A percentile compares a stretch with the other conserved stretches of the same genome.
Evolutionary conservation across 2,113 vertebrate genomes (phyloP).

Genomic region (Dasyprocta punctata): DNA sequence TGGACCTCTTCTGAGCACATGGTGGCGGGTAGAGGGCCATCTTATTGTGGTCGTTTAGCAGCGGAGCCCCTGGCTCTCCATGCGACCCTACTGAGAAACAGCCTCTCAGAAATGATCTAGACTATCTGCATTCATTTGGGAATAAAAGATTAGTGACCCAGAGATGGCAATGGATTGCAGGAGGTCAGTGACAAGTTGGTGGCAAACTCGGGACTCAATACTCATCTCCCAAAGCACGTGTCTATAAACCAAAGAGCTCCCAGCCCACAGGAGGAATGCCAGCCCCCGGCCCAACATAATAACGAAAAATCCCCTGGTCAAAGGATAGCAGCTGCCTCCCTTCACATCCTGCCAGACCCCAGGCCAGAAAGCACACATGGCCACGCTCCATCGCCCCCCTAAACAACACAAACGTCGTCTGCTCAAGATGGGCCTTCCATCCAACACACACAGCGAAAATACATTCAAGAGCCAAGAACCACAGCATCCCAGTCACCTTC

Average conservation of each 20-base stretch:
- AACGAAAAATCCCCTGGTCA: background rate
- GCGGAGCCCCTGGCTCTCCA: background rate
- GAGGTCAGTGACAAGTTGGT: background rate
- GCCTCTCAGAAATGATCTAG: background rate
- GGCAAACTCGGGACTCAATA: background rate
- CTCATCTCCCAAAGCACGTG: background rate
- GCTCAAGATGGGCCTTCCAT: constrained; percentile 12
- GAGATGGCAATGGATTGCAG: background rate
- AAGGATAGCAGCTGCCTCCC: constrained; percentile 50
- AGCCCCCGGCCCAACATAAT: background rate
- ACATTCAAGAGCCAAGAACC: constrained; percentile 27
- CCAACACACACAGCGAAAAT: constrained; percentile 70
- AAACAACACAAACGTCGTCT: constrained; percentile 64
- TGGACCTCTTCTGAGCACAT: background rate
- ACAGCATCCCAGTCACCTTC: constrained; percentile 56
- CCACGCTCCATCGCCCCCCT: background rate
- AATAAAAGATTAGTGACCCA: background rate
- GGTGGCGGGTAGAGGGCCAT: no score
- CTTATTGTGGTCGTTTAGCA: background rate
- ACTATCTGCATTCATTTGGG: background rate
- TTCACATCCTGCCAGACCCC: constrained; percentile 64
- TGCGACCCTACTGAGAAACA: background rate
- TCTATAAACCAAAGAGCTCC: background rate
- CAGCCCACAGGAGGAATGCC: background rate
- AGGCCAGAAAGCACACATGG: constrained; percentile 59